These are phyloP conservation scores for Premnoplex brunnescens DNA, from an alignment of 2,797 vertebrate species.

Conservation along the genomic window DNA sequence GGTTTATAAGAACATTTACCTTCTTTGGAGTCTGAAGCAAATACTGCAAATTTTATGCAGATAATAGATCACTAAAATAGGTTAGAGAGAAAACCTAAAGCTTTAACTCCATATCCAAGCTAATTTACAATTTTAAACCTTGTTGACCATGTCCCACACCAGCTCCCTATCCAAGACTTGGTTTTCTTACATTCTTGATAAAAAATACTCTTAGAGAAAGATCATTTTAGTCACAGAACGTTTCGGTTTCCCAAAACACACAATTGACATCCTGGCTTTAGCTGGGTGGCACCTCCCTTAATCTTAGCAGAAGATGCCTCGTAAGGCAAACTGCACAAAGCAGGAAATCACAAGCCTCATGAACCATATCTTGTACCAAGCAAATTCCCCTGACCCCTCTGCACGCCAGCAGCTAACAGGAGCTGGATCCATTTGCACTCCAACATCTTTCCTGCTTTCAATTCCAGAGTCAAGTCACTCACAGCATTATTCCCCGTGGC, in stretches of 20 bases:
- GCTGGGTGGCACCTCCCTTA: not conserved
- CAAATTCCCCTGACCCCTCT: slow-evolving; percentile 15
- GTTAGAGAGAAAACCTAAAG: not conserved
- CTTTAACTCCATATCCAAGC: not conserved
- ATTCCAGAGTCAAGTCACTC: not conserved
- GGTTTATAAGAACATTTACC: slow-evolving; percentile 22
- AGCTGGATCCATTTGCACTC: not conserved
- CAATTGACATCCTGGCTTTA: not conserved
- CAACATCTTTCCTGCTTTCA: not conserved
- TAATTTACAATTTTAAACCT: not conserved
- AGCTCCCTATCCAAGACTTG: not conserved
- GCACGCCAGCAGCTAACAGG: not conserved
- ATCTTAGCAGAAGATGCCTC: not conserved
- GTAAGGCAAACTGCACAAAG: not conserved
- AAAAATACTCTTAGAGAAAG: not conserved
- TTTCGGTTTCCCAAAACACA: not conserved
- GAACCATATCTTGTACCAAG: not conserved
- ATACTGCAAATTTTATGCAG: not conserved
- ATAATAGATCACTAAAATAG: slow-evolving; percentile 23
- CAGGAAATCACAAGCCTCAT: not conserved
- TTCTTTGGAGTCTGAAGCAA: slow-evolving; percentile 5
- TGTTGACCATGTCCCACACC: not conserved
- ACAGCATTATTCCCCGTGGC: not conserved
- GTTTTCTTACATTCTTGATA: not conserved
- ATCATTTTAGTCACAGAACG: not conserved